Evolutionary conservation across 1,140 invertebrate genomes (phyloP), one percentile per base, ranked within the genome.

Genomic region (Cydia strobilella): DNA sequence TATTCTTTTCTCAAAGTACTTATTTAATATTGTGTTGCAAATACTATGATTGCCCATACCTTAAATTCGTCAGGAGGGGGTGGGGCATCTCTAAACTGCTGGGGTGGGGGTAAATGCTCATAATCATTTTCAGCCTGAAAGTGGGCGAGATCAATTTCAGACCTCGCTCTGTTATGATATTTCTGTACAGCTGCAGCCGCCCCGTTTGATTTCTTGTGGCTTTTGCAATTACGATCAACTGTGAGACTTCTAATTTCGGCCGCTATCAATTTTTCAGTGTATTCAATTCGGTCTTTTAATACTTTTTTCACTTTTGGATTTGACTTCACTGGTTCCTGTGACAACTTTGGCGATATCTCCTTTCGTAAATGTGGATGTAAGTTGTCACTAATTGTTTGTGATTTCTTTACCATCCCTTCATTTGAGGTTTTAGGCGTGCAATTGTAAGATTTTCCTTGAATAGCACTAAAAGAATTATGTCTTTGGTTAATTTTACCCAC

Each of bases 71-170:
- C 96, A 0, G 96, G 96, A 10, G 95, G 95, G 3, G 95, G 94
- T n/a, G 96, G 95, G 35, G 95, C 94, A 92, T 97, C 97, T 86
- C 96, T 95, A 81, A 97, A 97, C 91, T 97, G 96, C 81, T 97
- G 96, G 0, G 97, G 97, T 1, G 97, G 97, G 9, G 96, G 96
- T 6, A 97, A 94, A 83, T 97, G 96, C 84, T 97, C 96, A 82
- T 96, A 96, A 15, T 95, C 94, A 82, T 95, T 94, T 54, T 95
- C 94, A 7, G 90, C 88, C 48, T 89, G 87, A 72, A 94, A 88
- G 76, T 93, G 93, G 45, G 91, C 93, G 7, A 94, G 87, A 81
- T 94, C 92, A 65, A 94, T 85, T 79, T 94, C 90, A 54, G 94
- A 93, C 93, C 94, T 87, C 81, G 95, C 90, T 93, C 95, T 93